phyloP scores from a whole-genome alignment of 2,797 vertebrate species.

The Choloepus didactylus region DNA sequence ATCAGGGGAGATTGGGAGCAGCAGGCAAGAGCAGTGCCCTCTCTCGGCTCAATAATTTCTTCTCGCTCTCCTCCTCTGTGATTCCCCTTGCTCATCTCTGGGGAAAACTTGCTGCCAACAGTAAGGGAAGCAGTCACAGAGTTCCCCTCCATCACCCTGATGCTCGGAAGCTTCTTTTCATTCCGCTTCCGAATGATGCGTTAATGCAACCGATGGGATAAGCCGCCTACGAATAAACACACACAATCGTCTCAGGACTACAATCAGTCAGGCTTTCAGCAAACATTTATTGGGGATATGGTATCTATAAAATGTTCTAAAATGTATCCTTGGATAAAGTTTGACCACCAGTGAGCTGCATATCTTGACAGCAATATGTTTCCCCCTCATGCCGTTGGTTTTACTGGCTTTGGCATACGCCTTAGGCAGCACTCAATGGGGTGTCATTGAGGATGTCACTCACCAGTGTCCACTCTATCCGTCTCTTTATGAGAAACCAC shows the following conservation, averaged over 20 bases:
- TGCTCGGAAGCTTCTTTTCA: conserved; percentile 54
- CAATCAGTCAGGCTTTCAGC: conserved; percentile 45
- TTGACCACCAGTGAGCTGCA: background rate
- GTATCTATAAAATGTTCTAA: conserved; percentile 51
- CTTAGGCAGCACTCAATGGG: background rate
- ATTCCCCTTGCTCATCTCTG: conserved; percentile 17
- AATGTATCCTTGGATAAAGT: conserved; percentile 30
- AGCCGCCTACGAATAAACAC: conserved; percentile 30
- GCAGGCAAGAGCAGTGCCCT: conserved; percentile 28
- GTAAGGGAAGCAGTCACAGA: conserved; percentile 31
- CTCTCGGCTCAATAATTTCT: conserved; percentile 67
- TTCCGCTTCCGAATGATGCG: conserved; percentile 52
- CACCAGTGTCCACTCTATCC: too few species aligned
- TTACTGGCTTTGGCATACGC: background rate
- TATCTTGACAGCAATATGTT: background rate
- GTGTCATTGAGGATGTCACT: background rate
- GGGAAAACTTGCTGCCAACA: conserved; percentile 72
- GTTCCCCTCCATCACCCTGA: conserved; percentile 28
- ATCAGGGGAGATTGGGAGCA: conserved; percentile 39
- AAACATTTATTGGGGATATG: background rate
- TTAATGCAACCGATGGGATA: conserved; percentile 18
- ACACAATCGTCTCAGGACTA: background rate
- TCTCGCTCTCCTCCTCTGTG: conserved; percentile 57
- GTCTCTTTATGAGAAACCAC: background rate
- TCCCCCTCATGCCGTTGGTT: background rate